Percentiles rank a stretch among this genome's conserved stretches.
phyloP scores from a whole-genome alignment of 2,113 vertebrate species.

The Coptodon rendalli region DNA sequence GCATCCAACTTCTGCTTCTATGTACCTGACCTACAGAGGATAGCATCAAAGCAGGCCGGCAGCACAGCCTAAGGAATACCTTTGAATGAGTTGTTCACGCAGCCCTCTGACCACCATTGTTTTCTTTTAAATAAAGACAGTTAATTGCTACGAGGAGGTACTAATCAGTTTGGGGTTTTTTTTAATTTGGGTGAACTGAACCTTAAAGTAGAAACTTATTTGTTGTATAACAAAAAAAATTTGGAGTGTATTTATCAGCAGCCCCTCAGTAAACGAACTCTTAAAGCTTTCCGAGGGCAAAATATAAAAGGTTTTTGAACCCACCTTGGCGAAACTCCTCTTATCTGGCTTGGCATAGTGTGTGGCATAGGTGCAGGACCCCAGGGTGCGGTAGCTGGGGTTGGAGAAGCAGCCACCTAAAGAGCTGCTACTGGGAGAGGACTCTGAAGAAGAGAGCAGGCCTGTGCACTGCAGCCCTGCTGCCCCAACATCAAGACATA shows the following conservation, averaged over 20 bases:
- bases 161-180: fast-evolving
- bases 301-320: neutral
- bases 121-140: neutral
- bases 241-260: neutral
- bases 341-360: conserved; percentile 76
- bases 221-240: neutral
- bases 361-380: conserved; percentile 74
- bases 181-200: neutral
- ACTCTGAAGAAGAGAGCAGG: conserved; percentile 75
- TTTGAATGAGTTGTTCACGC: neutral
- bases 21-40: neutral
- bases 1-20: neutral
- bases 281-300: neutral
- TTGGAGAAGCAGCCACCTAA: conserved; percentile 82
- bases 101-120: neutral
- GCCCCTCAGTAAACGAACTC: neutral
- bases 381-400: conserved; percentile 83
- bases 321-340: conserved; percentile 78
- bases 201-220: neutral
- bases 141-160: neutral
- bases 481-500: neutral
- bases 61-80: neutral
- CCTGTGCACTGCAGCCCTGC: conserved; percentile 52
- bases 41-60: neutral
- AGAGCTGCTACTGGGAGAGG: conserved; percentile 68